phyloP scores from a whole-genome alignment of 2,113 vertebrate species.

The Cygnus buccinator region DNA sequence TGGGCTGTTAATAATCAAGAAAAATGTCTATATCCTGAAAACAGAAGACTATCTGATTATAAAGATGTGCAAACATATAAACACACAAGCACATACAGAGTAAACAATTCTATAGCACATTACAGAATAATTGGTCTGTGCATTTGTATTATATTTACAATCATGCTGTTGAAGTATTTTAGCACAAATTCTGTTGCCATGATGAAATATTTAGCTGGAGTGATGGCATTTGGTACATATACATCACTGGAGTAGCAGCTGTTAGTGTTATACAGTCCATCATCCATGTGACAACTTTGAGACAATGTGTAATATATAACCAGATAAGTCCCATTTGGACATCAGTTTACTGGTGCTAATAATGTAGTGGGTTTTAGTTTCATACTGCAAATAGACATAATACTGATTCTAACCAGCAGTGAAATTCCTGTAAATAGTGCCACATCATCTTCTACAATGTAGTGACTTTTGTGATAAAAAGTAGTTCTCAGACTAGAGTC shows the following conservation, averaged over 20 bases:
- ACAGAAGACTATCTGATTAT: neutral
- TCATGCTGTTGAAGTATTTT: conserved; percentile 16
- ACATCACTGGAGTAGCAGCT: conserved; percentile 70
- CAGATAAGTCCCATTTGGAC: conserved; percentile 43
- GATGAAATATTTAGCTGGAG: conserved; percentile 61
- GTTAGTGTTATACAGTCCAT: conserved; percentile 66
- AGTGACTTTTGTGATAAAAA: conserved; percentile 28
- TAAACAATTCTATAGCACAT: neutral
- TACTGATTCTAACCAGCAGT: conserved; percentile 24
- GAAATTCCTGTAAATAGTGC: conserved; percentile 31
- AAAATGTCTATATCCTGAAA: neutral
- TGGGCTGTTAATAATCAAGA: neutral
- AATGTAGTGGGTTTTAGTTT: conserved; percentile 58
- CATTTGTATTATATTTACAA: conserved; percentile 43
- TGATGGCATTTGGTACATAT: conserved; percentile 62
- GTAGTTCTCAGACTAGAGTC: neutral
- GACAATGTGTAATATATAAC: conserved; percentile 68
- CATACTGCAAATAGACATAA: conserved; percentile 44
- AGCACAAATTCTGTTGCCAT: conserved; percentile 2
- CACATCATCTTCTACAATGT: neutral
- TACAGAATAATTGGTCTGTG: neutral
- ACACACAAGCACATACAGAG: neutral
- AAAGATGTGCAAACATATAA: fast-evolving
- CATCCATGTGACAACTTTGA: conserved; percentile 63
- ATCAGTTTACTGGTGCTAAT: conserved; percentile 68